Evolutionary conservation across 92 coral and sea anemone species (phyloP), one percentile per base, ranked within the genome.

Genomic region (Siderastrea radians): DNA sequence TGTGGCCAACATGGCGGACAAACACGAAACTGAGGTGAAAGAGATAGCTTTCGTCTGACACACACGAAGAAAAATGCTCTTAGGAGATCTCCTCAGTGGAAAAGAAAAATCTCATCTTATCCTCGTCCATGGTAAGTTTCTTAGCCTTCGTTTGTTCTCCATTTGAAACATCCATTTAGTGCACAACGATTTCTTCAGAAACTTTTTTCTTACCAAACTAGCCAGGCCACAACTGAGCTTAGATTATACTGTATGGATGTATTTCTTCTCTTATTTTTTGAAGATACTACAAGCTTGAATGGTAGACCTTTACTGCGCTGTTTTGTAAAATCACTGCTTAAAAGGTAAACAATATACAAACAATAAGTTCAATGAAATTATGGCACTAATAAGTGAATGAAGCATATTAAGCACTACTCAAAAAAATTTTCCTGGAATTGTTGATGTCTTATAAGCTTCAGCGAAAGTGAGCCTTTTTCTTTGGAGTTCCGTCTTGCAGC

Each of bases 31-130:
- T 26, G 38, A 26, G 38, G 38, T 26, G 38, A 26, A 26, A 26
- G 0, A 0, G 38, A 26, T 0, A 11, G 10, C 62, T 13, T 69
- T 57, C 79, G 59, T 5, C 2, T 57, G 14, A 54, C 61, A 48
- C 14, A 19, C 45, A 51, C 49, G 72, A 55, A 62, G 68, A 64
- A 83, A 77, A 85, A 93, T 90, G 94, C 82, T 97, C 88, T 81
- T 97, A 43, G 88, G 81, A 53, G 93, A 94, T 64, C 52, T 97
- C 70, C 62, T 95, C 7, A 75, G 62, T 84, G 98, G 99, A 15
- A 93, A 97, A 72, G 99, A 97, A 88, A 63, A 90, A 8, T 93
- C 97, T 48, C 87, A 87, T 57, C 74, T 96, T 49, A 82, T 95
- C 44, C 65, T 97, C 67, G 77, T 97, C 13, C 90, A 92, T 78